Base-by-base conservation (phyloP, 2,113 vertebrate species). In the Sceloporus undulatus region DNA sequence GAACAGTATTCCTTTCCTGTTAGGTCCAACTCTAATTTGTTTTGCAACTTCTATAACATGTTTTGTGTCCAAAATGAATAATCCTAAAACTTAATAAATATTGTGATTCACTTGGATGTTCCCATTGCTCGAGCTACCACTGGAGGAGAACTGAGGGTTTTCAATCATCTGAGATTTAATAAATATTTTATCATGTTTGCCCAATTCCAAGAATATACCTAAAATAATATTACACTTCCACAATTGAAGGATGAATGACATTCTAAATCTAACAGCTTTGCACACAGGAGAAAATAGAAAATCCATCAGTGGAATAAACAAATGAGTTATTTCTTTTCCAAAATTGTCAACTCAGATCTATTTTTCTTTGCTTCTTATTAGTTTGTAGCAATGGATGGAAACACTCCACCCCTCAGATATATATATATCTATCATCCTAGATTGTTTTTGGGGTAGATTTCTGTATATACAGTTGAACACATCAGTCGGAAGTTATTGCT, bases 101-200 rank as follows among this genome's bases (percentile, higher is more conserved):
- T 52, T 85, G 56, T 82, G 87, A 78, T 54, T 4, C 16, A 52
- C 25, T 77, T 29, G 73, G 87, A 3, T 21, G 82, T 92, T 92
- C 78, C 25, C 81, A 34, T 74, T 75, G 9, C 84, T 85, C 62
- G 48, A 48, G 10, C 34, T 89, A 48, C 82, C 23, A 88, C 21
- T 59, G 21, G 62, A 84, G 79, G 56, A 75, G 59, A 77, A 40
- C 1, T 1, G 18, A 7, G 18, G 38, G 2, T 89, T 92, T 34
- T 92, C 71, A 90, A 65, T 80, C 75, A 88, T 82, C 23, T 78
- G 66, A 89, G 19, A 90, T 85, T 42, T 75, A 91, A 80, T 86
- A 87, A 90, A 85, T 92, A 91, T 85, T 92, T 85, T 88, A 89
- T 82, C 65, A 76, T 8, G 27, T 27, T 88, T 92, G 66, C 81